Conservation (phyloP, 1,140 invertebrate species). For the Heliconius himera region DNA sequence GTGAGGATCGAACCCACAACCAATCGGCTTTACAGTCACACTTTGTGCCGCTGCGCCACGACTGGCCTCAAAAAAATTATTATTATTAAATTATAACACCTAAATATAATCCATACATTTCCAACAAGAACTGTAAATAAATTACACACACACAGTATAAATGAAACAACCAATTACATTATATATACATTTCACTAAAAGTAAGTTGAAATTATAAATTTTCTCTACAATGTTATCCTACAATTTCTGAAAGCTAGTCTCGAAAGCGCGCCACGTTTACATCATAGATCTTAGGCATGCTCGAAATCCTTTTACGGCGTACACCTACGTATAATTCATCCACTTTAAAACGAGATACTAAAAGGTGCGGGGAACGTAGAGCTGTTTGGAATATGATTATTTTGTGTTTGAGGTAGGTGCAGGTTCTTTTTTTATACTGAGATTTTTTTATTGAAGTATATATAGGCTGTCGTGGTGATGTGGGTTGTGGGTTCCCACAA, state of each 20-base stretch:
- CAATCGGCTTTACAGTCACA: too few relatives aligned
- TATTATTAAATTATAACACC: too few relatives aligned
- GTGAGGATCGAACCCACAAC: too few relatives aligned
- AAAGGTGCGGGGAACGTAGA: background rate
- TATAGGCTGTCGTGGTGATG: too few relatives aligned
- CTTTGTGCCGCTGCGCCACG: too few relatives aligned
- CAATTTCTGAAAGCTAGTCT: conserved; percentile 24
- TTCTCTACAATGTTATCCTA: conserved; percentile 8
- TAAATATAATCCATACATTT: background rate
- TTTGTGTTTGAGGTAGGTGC: background rate
- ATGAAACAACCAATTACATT: background rate
- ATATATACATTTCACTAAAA: conserved; percentile 12
- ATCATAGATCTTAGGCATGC: conserved; percentile 36
- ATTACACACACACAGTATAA: background rate
- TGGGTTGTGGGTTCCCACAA: too few relatives aligned
- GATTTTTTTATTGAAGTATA: too few relatives aligned
- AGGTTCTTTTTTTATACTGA: background rate
- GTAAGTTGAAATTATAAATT: conserved; percentile 23
- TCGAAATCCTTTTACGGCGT: conserved; percentile 39
- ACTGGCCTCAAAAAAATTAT: too few relatives aligned
- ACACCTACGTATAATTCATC: conserved; percentile 35
- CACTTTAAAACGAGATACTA: conserved; percentile 24
- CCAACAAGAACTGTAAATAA: background rate
- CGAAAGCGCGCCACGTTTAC: conserved; percentile 32
- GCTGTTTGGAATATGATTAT: background rate